Base-by-base conservation (phyloP, 2,113 vertebrate genomes). In the Oryzias celebensis region DNA sequence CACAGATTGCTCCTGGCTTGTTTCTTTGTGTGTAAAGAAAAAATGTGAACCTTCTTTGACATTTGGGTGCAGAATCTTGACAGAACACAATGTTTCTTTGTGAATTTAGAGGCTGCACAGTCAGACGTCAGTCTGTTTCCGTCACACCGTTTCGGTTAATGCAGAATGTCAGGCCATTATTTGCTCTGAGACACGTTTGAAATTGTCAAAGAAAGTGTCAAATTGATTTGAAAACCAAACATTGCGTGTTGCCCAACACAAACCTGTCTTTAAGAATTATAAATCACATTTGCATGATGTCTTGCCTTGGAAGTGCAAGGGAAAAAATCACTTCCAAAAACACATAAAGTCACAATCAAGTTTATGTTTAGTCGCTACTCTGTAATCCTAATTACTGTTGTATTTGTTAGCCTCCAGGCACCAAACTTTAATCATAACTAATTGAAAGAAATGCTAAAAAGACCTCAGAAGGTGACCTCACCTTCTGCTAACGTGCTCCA, bases 151-250 rank as follows among this genome's bases (percentile, higher is more conserved):
- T 36, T 51, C 59, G 14, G 36, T 71, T 88, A 85, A 89, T 72
- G 56, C 43, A 7, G 44, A 58, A 56, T 88, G 85, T 77, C 78
- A 83, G 78, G 62, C 71, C 81, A 78, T 76, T 78, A 83, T 76
- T 87, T 63, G 76, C 82, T 90, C 79, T 63, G 15, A 85, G 82
- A 88, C 85, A 64, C 44, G 72, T 78, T 73, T 68, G 82, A 62
- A 62, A 81, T 81, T 84, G 77, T 78, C 77, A 5, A 13, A 78
- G 76, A 71, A 81, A 86, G 88, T 90, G 87, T 90, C 86, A 86
- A 82, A 87, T 85, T 84, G 88, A 87, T 92, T 85, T 88, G 70
- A 88, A 84, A 84, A 87, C 71, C 71, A 81, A 85, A 87, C 57
- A 50, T 63, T 73, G 45, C 71, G 75, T 81, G 55, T 26, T 82